Base-by-base conservation (phyloP, 2,797 vertebrate species). In the Coregonus ussuriensis region DNA sequence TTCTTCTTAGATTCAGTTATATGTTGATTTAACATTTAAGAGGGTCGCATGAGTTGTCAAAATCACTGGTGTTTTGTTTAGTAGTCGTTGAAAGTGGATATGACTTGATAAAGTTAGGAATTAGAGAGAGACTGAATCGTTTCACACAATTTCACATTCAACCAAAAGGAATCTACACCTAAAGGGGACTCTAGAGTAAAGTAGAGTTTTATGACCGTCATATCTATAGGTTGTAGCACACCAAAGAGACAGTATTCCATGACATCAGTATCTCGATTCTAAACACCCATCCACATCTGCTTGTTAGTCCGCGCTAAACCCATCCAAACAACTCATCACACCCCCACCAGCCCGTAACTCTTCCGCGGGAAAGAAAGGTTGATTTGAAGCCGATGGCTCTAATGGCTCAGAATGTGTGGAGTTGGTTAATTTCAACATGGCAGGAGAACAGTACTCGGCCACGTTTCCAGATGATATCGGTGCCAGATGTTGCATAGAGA, bases 401-500 rank as follows among this genome's bases (percentile, higher is more conserved):
- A 88, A 93, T 93, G 90, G 91, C 85, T 83, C 84, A 86, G 82
- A 92, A 93, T 89, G 93, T 94, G 92, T 94, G 87, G 88, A 93
- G 89, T 93, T 92, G 94, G 93, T 95, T 94, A 93, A 94, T 94
- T 93, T 91, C 91, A 83, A 85, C 89, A 89, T 95, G 95, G 95
- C 95, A 92, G 83, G 79, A 91, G 93, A 92, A 92, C 91, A 91
- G 90, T 94, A 91, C 84, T 79, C 85, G 80, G 77, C 78, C 29
- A 90, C 88, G 81, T 84, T 90, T 94, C 91, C 92, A 90, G 93
- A 89, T 77, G 67, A 90, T 90, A 92, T 96, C 93, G 92, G 93
- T 95, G 95, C 96, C 96, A 96, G 96, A 96, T 95, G 95, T 94
- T 93, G 93, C 79, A 83, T 83, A 86, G 87, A 93, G 91, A 90